These are phyloP conservation scores for Drosophila lacteicornis DNA, from an alignment of 1,140 invertebrate species.

Conservation along the genomic window DNA sequence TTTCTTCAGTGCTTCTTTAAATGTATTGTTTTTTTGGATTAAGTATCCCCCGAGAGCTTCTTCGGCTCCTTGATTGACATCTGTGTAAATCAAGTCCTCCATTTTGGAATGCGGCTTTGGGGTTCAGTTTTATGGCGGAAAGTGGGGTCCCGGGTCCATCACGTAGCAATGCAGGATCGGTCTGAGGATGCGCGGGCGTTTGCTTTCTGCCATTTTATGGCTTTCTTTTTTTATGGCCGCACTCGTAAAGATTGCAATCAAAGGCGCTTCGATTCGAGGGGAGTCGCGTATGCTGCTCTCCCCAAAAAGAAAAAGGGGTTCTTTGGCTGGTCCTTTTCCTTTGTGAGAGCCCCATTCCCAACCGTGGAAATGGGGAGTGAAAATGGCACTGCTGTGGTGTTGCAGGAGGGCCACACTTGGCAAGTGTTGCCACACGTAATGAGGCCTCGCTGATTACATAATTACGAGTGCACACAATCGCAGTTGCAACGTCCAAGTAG, in stretches of 20 bases:
- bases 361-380: constrained; percentile 7
- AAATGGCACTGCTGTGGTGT: constrained; percentile 14
- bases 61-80: not conserved
- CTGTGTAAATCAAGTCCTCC: constrained; percentile 19
- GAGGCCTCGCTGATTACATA: constrained; percentile 74
- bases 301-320: not conserved
- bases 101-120: constrained; percentile 11
- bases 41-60: not conserved
- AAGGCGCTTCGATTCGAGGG: constrained; percentile 39
- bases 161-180: constrained; percentile 53
- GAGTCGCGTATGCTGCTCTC: not conserved
- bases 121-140: not conserved
- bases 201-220: constrained; percentile 36
- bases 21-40: not conserved
- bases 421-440: constrained; percentile 73
- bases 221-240: constrained; percentile 47
- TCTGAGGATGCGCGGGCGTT: constrained; percentile 17
- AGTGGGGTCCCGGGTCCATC: constrained; percentile 4
- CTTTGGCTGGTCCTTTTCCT: not conserved
- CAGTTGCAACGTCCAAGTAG: constrained; percentile 44
- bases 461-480: constrained; percentile 71
- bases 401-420: constrained; percentile 13
- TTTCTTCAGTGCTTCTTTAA: not conserved
- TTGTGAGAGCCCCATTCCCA: not conserved
- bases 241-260: constrained; percentile 50